Percentiles rank a stretch among this genome's conserved stretches.
phyloP scores from a whole-genome alignment of 1,140 invertebrate genomes.

The Colletes latitarsis region DNA sequence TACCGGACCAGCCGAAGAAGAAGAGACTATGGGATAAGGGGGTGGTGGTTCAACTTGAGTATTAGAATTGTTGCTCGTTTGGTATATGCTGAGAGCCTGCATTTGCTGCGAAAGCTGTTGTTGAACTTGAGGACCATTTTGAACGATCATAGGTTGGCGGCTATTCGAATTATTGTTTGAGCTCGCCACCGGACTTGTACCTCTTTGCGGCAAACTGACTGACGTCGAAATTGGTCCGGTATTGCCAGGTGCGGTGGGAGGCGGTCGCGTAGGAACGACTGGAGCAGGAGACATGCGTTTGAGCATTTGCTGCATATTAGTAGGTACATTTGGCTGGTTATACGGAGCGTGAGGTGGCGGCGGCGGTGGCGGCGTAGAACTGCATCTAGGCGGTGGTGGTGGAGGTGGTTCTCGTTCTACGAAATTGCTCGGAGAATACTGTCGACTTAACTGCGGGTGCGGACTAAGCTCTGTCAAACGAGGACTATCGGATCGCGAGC shows the following conservation, averaged over 20 bases:
- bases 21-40: conserved; percentile 86
- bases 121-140: conserved; percentile 90
- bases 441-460: conserved; percentile 81
- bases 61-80: conserved; percentile 80
- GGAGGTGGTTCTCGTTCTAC: conserved; percentile 85
- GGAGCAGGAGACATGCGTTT: conserved; percentile 92
- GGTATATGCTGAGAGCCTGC: conserved; percentile 91
- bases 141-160: conserved; percentile 89
- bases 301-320: conserved; percentile 90
- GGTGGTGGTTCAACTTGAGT: conserved; percentile 87
- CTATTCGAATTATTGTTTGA: conserved; percentile 77
- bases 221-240: conserved; percentile 75
- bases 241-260: conserved; percentile 79
- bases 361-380: conserved; percentile 86
- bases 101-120: conserved; percentile 93
- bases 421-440: conserved; percentile 81
- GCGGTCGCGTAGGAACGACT: conserved; percentile 83
- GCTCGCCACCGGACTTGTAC: conserved; percentile 89
- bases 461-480: conserved; percentile 81
- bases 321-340: conserved; percentile 81
- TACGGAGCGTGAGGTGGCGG: conserved; percentile 84
- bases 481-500: conserved; percentile 94
- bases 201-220: conserved; percentile 82
- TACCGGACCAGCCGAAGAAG: conserved; percentile 83
- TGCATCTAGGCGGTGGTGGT: conserved; percentile 86